phyloP scores from a whole-genome alignment of 1,140 invertebrate species.

The Watersipora subatra region DNA sequence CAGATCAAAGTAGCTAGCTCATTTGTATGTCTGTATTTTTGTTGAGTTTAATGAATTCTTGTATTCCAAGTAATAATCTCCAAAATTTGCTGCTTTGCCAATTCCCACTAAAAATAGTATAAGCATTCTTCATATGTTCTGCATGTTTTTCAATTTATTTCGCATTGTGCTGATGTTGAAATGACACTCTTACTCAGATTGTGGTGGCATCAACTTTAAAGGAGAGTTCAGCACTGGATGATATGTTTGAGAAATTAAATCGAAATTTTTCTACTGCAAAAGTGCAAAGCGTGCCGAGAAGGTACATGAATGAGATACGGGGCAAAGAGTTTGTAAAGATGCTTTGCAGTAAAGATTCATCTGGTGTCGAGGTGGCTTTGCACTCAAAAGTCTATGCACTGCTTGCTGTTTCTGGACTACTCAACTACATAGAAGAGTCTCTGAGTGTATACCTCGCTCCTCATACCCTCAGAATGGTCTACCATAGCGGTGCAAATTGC shows the following conservation, averaged over 20 bases:
- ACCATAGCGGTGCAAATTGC: not conserved
- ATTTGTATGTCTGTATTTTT: no score
- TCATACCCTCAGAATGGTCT: not conserved
- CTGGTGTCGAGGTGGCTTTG: not conserved
- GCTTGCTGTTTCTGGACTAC: not conserved
- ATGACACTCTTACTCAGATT: no score
- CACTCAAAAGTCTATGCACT: not conserved
- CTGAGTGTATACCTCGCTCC: not conserved
- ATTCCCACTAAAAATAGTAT: no score
- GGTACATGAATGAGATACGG: not conserved
- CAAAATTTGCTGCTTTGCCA: no score
- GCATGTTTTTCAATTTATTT: no score
- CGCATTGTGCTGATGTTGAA: no score
- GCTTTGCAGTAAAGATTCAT: not conserved
- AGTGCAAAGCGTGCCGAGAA: not conserved
- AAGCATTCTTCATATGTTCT: no score
- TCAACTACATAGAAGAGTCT: not conserved
- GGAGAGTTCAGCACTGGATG: not conserved
- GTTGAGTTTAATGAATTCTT: no score
- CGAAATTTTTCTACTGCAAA: not conserved
- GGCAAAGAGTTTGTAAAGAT: not conserved
- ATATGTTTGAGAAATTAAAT: not conserved
- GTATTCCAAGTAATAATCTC: no score
- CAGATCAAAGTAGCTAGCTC: no score
- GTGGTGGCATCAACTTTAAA: not conserved